Evolutionary conservation across 2,113 vertebrate genomes (phyloP).

Genomic region (Eublepharis macularius): DNA sequence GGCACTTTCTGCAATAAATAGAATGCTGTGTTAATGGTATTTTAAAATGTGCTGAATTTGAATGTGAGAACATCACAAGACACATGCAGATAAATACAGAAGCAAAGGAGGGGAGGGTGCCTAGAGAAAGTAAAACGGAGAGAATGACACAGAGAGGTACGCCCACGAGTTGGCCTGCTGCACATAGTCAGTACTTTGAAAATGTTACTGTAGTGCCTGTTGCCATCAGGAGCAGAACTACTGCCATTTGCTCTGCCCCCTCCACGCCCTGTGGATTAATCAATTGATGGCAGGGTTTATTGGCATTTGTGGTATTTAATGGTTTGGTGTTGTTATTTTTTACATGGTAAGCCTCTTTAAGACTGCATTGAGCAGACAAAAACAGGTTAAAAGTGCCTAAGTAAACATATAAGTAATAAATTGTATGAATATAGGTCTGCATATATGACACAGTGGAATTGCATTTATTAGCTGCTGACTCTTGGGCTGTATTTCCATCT

Average conservation of each 20-base stretch:
- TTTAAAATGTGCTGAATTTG: background rate
- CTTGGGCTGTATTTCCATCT: background rate
- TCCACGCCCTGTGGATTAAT: too few species aligned
- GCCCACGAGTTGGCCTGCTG: rapidly evolving
- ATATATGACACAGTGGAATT: rapidly evolving
- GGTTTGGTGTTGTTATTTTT: too few species aligned
- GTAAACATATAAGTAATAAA: too few species aligned
- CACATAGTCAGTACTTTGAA: background rate
- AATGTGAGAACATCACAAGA: background rate
- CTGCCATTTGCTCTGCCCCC: too few species aligned
- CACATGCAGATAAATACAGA: background rate
- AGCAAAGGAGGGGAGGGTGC: background rate
- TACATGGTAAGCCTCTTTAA: too few species aligned
- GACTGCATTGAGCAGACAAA: too few species aligned
- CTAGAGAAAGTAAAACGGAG: background rate
- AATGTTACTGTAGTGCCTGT: rapidly evolving
- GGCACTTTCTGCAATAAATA: background rate
- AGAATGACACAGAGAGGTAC: background rate
- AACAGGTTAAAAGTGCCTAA: too few species aligned
- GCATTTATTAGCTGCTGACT: rapidly evolving
- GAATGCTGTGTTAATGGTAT: background rate
- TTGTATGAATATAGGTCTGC: too few species aligned
- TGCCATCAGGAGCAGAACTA: too few species aligned
- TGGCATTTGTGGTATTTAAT: too few species aligned
- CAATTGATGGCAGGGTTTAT: too few species aligned